Base-by-base conservation (phyloP, 2,888 invertebrate genomes). In the Sialis lutaria region DNA sequence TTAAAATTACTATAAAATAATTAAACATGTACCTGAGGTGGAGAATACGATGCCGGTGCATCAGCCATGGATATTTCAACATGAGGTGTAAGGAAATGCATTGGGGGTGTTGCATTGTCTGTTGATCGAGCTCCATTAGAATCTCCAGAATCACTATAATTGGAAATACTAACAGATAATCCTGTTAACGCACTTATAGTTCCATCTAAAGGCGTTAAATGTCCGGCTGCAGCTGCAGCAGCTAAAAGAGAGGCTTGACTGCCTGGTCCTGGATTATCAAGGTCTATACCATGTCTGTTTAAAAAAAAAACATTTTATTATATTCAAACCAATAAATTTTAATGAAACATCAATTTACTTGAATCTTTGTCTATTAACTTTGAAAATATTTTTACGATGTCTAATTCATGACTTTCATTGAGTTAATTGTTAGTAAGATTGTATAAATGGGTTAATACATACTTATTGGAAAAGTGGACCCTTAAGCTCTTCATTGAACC, bases 21-120 rank as follows among this genome's bases (percentile, higher is more conserved):
- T 41, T n/a, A 34, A 34, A 22, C 8, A 54, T 56, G 58, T 60
- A 65, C 65, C 58, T 72, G 68, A 30, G 70, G 67, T 0, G 75
- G 74, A 44, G 76, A 75, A 57, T 73, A 76, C 2, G 77, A 74
- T 57, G 81, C 81, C 54, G 83, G 83, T 51, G 82, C 80, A 59
- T 87, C 87, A 12, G 85, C 82, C 77, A 88, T 85, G 39, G 87
- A 88, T 62, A 90, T 89, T 69, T 90, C 89, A 34, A 90, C 88
- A 56, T 90, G 90, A 6, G 90, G 90, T 35, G 89, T 88, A 39
- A 90, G 70, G 61, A 89, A 90, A 64, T 90, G 88, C 87, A 88
- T 88, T 1, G 88, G 88, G 8, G 88, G 88, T 42, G 88, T 88
- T 6, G 83, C 84, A 58, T 88, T 88, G 60, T 88, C 87, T n/a